Evolutionary conservation across 1,140 invertebrate species (phyloP).

Genomic region (Pogonognathellus flavescens): DNA sequence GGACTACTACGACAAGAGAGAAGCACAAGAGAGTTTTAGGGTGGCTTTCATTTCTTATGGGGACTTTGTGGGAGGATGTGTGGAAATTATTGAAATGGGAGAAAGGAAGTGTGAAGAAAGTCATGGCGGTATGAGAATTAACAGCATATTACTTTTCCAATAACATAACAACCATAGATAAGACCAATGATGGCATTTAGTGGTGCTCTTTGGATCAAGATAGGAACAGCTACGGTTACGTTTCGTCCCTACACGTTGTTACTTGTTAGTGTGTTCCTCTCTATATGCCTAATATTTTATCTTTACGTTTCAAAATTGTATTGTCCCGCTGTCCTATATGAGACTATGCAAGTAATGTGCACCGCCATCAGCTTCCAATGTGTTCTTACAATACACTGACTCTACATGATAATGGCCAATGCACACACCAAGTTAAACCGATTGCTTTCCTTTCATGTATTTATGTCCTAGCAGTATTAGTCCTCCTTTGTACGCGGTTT

Average conservation of each 20-base stretch:
- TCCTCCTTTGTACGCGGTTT: too few relatives aligned
- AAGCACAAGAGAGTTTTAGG: not conserved
- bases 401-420: too few relatives aligned
- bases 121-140: slow-evolving; percentile 62
- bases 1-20: too few relatives aligned
- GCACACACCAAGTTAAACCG: too few relatives aligned
- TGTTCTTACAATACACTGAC: too few relatives aligned
- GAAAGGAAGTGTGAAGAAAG: slow-evolving; percentile 57
- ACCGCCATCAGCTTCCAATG: too few relatives aligned
- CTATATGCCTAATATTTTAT: not conserved
- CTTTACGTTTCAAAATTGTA: not conserved
- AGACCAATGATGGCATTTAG: slow-evolving; percentile 64
- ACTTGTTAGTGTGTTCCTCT: not conserved
- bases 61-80: slow-evolving; percentile 15
- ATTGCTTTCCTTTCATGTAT: too few relatives aligned
- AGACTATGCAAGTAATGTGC: too few relatives aligned
- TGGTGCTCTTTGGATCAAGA: slow-evolving; percentile 62
- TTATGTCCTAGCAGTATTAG: too few relatives aligned
- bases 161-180: slow-evolving; percentile 64
- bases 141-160: slow-evolving; percentile 67
- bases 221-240: slow-evolving; percentile 30
- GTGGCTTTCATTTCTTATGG: not conserved
- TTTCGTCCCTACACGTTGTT: not conserved
- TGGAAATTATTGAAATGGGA: slow-evolving; percentile 60
- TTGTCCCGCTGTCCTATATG: too few relatives aligned